phyloP scores from a whole-genome alignment of 2,797 vertebrate genomes.

The Sebastes goodei region DNA sequence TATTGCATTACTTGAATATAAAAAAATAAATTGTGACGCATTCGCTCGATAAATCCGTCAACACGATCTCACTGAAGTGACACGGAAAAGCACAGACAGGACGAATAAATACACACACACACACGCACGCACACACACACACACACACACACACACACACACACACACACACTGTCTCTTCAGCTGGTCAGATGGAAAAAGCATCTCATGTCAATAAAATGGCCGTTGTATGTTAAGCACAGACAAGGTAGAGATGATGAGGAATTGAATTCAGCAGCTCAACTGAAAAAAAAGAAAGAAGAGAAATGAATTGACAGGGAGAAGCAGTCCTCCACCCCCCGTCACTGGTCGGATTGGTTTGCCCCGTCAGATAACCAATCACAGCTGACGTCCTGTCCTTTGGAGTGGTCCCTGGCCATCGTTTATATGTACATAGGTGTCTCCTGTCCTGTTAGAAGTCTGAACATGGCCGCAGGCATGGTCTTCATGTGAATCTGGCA shows the following conservation, averaged over 20 bases:
- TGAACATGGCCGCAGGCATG: slow-evolving; percentile 99
- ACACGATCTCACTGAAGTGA: slow-evolving; percentile 73
- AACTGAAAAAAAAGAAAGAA: slow-evolving; percentile 11
- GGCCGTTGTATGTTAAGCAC: slow-evolving; percentile 57
- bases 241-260: slow-evolving; percentile 45
- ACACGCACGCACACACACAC: slow-evolving; percentile 24
- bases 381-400: slow-evolving; percentile 39
- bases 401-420: slow-evolving; percentile 20
- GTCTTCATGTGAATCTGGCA: slow-evolving; percentile 99
- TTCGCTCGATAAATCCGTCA: slow-evolving; percentile 62
- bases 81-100: slow-evolving; percentile 74
- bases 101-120: slow-evolving; percentile 77
- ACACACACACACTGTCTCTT: slow-evolving; percentile 33
- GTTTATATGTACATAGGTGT: slow-evolving; percentile 95
- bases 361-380: slow-evolving; percentile 21
- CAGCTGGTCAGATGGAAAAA: slow-evolving; percentile 59
- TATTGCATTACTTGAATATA: slow-evolving; percentile 76
- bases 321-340: slow-evolving; percentile 1
- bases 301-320: slow-evolving; percentile 19
- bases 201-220: slow-evolving; percentile 55
- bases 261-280: slow-evolving; percentile 42
- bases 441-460: slow-evolving; percentile 98
- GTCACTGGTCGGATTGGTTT: slow-evolving; percentile 32
- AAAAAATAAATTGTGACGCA: slow-evolving; percentile 72
- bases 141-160: slow-evolving; percentile 33